Evolutionary conservation across 2,113 vertebrate genomes (phyloP).

Genomic region (Paralichthys olivaceus): DNA sequence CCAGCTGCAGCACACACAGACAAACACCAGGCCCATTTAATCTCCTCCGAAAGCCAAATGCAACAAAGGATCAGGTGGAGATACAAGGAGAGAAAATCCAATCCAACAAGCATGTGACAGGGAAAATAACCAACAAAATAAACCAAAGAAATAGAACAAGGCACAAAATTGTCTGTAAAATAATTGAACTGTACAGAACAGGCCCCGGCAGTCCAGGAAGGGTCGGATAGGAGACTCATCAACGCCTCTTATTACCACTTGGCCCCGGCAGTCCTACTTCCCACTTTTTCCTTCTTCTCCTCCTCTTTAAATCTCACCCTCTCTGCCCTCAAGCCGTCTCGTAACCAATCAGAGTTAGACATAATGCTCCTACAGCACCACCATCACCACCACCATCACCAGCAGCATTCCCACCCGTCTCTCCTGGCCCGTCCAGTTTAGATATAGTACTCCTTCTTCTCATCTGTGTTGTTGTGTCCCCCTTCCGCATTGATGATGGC

Average conservation of each 20-base stretch:
- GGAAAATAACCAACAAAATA: conserved; percentile 65
- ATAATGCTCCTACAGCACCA: conserved; percentile 57
- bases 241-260: conserved; percentile 84
- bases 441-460: conserved; percentile 99
- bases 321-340: conserved; percentile 35
- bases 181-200: conserved; percentile 92
- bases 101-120: conserved; percentile 80
- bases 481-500: conserved; percentile 99
- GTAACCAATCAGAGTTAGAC: conserved; percentile 64
- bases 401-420: conserved; percentile 63
- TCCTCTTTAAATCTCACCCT: conserved; percentile 48
- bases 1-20: conserved; percentile 65
- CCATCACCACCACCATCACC: conserved; percentile 31
- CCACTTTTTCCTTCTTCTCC: conserved; percentile 39
- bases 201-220: conserved; percentile 86
- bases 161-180: conserved; percentile 98
- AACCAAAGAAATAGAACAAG: conserved; percentile 91
- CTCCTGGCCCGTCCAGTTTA: conserved; percentile 84
- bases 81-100: conserved; percentile 48
- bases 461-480: conserved; percentile 97
- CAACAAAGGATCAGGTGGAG: conserved; percentile 44
- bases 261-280: conserved; percentile 84
- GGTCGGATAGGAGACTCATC: conserved; percentile 90
- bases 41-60: conserved; percentile 4
- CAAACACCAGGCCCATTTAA: conserved; percentile 55